These are phyloP conservation scores for Yasuhikotakia modesta DNA, from an alignment of 2,797 vertebrate genomes.

Conservation along the genomic window DNA sequence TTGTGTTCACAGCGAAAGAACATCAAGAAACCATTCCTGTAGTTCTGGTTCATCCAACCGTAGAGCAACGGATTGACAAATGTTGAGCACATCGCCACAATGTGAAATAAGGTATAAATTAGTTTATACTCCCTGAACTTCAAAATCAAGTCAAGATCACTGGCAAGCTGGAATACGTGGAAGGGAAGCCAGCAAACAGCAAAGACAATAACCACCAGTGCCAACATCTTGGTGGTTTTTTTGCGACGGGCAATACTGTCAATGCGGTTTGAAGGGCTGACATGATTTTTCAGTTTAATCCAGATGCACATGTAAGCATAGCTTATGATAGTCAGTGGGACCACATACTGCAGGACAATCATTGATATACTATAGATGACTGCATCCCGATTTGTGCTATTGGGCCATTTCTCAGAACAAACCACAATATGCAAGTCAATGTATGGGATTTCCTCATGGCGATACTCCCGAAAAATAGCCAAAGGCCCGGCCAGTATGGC, in stretches of 20 bases:
- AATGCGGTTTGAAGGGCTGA: constrained; percentile 83
- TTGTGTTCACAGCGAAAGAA: constrained; percentile 89
- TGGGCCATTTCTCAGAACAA: constrained; percentile 91
- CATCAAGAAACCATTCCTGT: constrained; percentile 90
- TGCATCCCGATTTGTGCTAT: constrained; percentile 83
- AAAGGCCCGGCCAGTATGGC: constrained; percentile 86
- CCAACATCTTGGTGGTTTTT: constrained; percentile 93
- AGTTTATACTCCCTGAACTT: constrained; percentile 90
- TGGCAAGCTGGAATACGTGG: constrained; percentile 88
- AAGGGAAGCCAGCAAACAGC: constrained; percentile 91
- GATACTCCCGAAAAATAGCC: constrained; percentile 91
- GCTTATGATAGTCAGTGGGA: constrained; percentile 87
- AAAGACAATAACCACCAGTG: constrained; percentile 88
- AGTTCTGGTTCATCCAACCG: constrained; percentile 97
- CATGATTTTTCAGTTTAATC: constrained; percentile 89
- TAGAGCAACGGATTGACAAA: constrained; percentile 90
- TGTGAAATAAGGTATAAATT: constrained; percentile 89
- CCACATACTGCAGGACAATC: constrained; percentile 88
- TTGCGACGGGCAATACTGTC: constrained; percentile 82
- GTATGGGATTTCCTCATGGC: constrained; percentile 85
- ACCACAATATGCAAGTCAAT: constrained; percentile 87
- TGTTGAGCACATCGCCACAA: constrained; percentile 91
- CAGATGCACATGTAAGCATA: constrained; percentile 92
- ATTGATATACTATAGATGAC: constrained; percentile 91
- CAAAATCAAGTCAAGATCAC: constrained; percentile 86